These are phyloP conservation scores for Tiliacea aurago DNA, from an alignment of 2,888 invertebrate species.

Conservation along the genomic window DNA sequence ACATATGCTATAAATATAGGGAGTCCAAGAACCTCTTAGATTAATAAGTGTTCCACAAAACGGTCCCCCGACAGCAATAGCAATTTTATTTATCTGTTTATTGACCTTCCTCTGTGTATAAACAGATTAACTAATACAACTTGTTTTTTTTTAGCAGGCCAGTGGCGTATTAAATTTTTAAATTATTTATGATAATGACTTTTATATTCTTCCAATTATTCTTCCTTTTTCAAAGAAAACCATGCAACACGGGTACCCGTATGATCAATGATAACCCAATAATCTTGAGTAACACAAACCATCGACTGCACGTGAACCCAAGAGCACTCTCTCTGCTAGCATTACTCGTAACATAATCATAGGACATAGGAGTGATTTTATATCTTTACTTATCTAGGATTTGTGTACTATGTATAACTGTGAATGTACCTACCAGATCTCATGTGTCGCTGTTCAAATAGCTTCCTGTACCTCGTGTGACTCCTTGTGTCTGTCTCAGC, in stretches of 20 bases:
- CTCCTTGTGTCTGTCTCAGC: conserved; percentile 26
- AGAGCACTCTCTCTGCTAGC: conserved; percentile 29
- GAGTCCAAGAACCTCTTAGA: too few relatives aligned
- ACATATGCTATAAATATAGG: too few relatives aligned
- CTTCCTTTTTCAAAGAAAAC: neutral
- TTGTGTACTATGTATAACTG: conserved; percentile 62
- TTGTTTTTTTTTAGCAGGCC: too few relatives aligned
- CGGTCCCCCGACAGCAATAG: too few relatives aligned
- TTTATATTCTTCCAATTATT: neutral
- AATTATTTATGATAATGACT: too few relatives aligned
- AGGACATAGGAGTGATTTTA: conserved; percentile 61
- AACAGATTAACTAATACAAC: too few relatives aligned
- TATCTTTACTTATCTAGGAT: conserved; percentile 65
- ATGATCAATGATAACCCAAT: neutral
- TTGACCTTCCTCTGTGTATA: too few relatives aligned
- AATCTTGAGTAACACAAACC: neutral
- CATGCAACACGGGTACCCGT: neutral
- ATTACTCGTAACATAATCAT: conserved; percentile 36
- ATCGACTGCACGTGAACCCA: neutral
- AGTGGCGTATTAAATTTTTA: too few relatives aligned
- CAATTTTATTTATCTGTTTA: too few relatives aligned
- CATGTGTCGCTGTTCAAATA: conserved; percentile 57
- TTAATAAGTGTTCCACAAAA: too few relatives aligned
- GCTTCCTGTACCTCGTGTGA: conserved; percentile 58
- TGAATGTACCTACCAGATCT: conserved; percentile 55